Base-by-base conservation (phyloP, 2,113 vertebrate species). In the Sphyrna mokarran region DNA sequence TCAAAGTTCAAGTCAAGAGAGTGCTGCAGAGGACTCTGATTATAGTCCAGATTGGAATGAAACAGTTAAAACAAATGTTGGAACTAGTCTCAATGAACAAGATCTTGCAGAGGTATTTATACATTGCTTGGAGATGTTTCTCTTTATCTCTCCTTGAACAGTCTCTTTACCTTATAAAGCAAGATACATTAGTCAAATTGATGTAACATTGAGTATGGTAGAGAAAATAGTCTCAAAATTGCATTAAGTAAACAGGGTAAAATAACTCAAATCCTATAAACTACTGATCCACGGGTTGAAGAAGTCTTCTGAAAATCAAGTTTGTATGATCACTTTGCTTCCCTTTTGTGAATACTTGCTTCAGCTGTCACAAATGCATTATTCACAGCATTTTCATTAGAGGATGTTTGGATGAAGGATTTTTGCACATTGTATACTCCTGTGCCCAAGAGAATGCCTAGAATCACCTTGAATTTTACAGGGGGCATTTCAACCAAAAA, bases 91-190 rank as follows among this genome's bases (percentile, higher is more conserved):
- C 96, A 97, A 43, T 1, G 98, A 98, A 96, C 97, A 96, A 33
- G 97, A 97, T 0, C 96, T 98, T 96, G 96, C 97, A 94, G 97
- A 98, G 97, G 98, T 98, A 97, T 2, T 97, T 68, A 80, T 54
- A 78, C 2, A 95, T 54, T 95, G 37, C 43, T 95, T 72, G 26
- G 18, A 54, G 13, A 26, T 48, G 43, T 26, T 54, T 95, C 5
- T 40, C 69, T 54, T 93, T 66, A 18, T 68, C 63, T n/a, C 69
- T 95, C 20, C 61, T 68, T 16, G 6, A 93, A 18, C 5, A 93
- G 8, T 66, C 14, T 22, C 16, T n/a, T 10, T 61, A 91, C 26
- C 11, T 18, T 37, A 80, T n/a, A 33, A 90, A 33, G 54, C 37
- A 69, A 94, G 43, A 18, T 69, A 43, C 66, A 94, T 93, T 29